Base-by-base conservation (phyloP, 53 echinoderm and acorn worm species). In the Actinopyga echinites region DNA sequence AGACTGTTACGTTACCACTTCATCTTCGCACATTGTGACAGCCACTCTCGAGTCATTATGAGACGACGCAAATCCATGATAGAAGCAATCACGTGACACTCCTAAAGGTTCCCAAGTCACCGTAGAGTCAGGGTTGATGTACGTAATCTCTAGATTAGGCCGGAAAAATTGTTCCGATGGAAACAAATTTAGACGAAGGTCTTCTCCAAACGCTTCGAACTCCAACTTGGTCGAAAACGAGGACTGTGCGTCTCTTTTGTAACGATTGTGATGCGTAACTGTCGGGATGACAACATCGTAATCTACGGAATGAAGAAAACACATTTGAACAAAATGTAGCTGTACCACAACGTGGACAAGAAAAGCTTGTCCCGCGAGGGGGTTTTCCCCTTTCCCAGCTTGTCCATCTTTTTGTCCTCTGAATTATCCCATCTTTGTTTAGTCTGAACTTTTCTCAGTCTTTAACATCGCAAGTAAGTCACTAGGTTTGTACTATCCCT, bases 1-100 rank as follows among this genome's bases (percentile, higher is more conserved):
- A 10, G 1, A 5, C 17, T 49, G 0, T 13, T 49, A 49, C 49
- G 4, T 74, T 75, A 75, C 75, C 28, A 75, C 23, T 2, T 28
- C 30, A 22, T 53, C 75, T 12, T 28, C 30, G 44, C 75, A 75
- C 53, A 75, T 44, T 49, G 44, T 75, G 28, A 75, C 22, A 11
- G 44, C 30, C 8, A 52, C 75, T 30, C 75, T 75, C 9, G 75
- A 75, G 30, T 75, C 44, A 26, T 75, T 75, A 19, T 75, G 75
- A 11, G 44, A 45, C 23, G 75, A 52, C 10, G 45, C 25, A 15
- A 44, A 52, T 44, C 75, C 75, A 6, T 75, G 75, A 45, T 53
- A 75, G 49, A 75, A 75, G 25, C 75, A 75, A 49, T 53, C 54
- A 22, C 44, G 1, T 42, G 75, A 75, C 30, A 75, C 54, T 8